Percentiles rank a stretch among this genome's conserved stretches.
phyloP scores from a whole-genome alignment of 2,113 vertebrate species.

The Piprites chloris region DNA sequence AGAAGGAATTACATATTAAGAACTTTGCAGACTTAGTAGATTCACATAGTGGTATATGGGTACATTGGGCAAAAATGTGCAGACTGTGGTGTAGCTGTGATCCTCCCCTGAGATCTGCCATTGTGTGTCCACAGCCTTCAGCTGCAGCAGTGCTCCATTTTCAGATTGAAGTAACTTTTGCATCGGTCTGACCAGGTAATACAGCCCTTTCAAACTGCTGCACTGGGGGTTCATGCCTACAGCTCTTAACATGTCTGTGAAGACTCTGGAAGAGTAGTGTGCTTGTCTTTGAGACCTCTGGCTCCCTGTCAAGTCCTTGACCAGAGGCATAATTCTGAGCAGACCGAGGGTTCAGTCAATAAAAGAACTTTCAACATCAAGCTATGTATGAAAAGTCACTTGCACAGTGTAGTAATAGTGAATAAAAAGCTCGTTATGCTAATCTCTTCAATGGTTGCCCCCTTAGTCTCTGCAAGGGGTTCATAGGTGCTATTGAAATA shows the following conservation, averaged over 20 bases:
- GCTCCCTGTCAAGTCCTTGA: background rate
- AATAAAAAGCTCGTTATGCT: background rate
- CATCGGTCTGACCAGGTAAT: background rate
- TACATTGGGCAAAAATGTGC: background rate
- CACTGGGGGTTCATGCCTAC: background rate
- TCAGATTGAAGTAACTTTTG: background rate
- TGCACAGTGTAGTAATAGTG: background rate
- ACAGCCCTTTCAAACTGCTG: background rate
- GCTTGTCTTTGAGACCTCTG: background rate
- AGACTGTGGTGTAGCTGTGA: background rate
- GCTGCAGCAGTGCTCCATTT: background rate
- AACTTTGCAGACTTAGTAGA: background rate
- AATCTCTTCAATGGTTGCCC: background rate
- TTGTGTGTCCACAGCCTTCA: background rate
- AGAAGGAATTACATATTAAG: background rate
- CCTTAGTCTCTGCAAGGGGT: background rate
- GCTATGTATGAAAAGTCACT: background rate
- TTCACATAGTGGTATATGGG: background rate
- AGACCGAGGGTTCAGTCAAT: background rate
- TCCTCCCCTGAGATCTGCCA: background rate
- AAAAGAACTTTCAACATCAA: background rate
- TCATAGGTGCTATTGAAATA: background rate
- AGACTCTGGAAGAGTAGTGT: background rate
- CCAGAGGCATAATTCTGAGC: background rate
- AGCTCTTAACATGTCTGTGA: fast-evolving